Conservation (phyloP, 2,797 vertebrate species). For the Melanotaenia pygmaea region DNA sequence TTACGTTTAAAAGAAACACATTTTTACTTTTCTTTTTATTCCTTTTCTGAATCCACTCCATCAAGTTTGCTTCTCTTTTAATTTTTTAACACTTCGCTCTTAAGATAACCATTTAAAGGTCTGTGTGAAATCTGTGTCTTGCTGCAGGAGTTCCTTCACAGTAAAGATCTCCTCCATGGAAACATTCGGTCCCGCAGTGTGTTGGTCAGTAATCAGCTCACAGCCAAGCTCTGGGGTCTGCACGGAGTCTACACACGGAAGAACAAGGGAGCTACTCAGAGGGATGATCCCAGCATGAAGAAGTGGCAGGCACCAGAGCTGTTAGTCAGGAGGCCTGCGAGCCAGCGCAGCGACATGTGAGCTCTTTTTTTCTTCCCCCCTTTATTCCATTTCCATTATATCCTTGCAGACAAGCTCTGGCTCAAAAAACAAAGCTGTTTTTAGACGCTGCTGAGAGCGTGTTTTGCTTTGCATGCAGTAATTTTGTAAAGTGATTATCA, state of each 20-base stretch:
- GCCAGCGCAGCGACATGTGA: constrained; percentile 89
- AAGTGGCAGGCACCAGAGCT: constrained; percentile 95
- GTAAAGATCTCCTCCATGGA: constrained; percentile 88
- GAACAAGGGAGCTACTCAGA: constrained; percentile 56
- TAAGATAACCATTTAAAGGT: not conserved
- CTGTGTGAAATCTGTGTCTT: not conserved
- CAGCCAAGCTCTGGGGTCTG: constrained; percentile 90
- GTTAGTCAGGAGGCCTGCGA: constrained; percentile 79
- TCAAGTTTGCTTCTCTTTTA: not conserved
- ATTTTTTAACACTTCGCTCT: not conserved
- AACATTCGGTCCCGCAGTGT: constrained; percentile 90
- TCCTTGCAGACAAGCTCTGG: not conserved
- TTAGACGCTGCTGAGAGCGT: not conserved
- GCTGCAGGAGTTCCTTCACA: constrained; percentile 89
- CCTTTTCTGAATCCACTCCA: not conserved
- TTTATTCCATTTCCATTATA: not conserved
- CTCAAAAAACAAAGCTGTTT: not conserved
- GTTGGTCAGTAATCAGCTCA: constrained; percentile 84
- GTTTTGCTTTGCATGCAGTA: not conserved
- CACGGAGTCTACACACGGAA: constrained; percentile 85
- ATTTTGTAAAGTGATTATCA: not conserved
- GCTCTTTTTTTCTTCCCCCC: constrained; percentile 32
- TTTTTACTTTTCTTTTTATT: not conserved
- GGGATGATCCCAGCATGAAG: constrained; percentile 76
- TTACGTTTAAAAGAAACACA: not conserved